These are phyloP conservation scores for Metopia argyrocephala DNA, from an alignment of 2,888 invertebrate species.

Conservation along the genomic window DNA sequence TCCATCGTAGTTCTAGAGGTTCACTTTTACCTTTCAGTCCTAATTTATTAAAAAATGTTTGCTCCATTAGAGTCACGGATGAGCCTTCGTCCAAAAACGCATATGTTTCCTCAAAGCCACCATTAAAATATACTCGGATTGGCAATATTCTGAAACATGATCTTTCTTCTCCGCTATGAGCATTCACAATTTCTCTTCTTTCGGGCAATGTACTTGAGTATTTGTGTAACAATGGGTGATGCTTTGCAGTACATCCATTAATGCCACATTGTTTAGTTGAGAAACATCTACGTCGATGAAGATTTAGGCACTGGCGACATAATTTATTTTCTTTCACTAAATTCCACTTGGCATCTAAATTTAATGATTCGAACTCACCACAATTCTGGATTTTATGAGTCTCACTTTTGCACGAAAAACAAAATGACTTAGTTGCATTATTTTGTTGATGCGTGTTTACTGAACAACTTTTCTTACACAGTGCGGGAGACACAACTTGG, in stretches of 20 bases:
- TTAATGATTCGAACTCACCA: conserved; percentile 22
- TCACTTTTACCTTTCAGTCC: conserved; percentile 8
- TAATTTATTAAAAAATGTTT: conserved; percentile 11
- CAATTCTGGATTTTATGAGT: conserved; percentile 29
- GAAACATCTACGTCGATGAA: conserved; percentile 32
- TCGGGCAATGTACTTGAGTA: background rate
- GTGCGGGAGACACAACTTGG: conserved; percentile 37
- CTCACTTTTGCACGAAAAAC: conserved; percentile 28
- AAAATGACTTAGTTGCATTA: background rate
- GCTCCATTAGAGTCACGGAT: conserved; percentile 44
- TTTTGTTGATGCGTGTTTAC: conserved; percentile 37
- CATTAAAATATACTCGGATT: conserved; percentile 1
- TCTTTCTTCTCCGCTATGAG: conserved; percentile 5
- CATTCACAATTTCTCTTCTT: conserved; percentile 16
- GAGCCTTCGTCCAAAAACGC: conserved; percentile 41
- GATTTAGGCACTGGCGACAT: conserved; percentile 35
- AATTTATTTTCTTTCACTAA: conserved; percentile 28
- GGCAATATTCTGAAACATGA: conserved; percentile 30
- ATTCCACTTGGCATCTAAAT: conserved; percentile 35
- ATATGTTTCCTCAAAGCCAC: conserved; percentile 6
- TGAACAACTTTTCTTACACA: conserved; percentile 22
- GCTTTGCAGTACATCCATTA: conserved; percentile 22
- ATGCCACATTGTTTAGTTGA: conserved; percentile 26
- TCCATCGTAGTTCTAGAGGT: conserved; percentile 21
- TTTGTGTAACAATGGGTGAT: conserved; percentile 43